Conservation (phyloP, 2,797 vertebrate genomes). For the Peromyscus melanophrys region DNA sequence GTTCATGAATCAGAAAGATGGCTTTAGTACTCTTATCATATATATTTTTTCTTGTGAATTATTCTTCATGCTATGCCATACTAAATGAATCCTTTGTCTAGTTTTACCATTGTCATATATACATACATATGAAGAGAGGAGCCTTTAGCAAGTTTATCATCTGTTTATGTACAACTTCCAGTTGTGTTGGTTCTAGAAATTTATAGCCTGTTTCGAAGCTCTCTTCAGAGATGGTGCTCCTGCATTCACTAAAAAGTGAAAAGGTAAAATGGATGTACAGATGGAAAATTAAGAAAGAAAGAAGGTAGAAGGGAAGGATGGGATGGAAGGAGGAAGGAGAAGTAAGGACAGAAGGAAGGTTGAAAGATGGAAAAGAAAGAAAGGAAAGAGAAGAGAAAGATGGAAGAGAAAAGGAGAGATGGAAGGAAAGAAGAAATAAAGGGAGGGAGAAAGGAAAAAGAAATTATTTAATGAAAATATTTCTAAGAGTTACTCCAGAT, state of each 20-base stretch:
- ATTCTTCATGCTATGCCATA: neutral
- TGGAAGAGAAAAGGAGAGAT: no score
- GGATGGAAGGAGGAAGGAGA: neutral
- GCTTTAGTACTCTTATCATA: neutral
- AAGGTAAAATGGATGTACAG: neutral
- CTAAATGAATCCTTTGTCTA: neutral
- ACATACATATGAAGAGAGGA: neutral
- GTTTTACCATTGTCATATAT: neutral
- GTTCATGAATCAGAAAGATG: conserved; percentile 2
- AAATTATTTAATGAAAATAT: neutral
- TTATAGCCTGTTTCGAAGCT: neutral
- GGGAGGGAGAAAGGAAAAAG: no score
- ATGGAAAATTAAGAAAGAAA: neutral
- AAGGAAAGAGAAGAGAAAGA: neutral
- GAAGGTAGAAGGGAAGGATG: neutral
- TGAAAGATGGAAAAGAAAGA: neutral
- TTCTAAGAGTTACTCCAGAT: neutral
- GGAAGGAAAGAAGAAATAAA: no score
- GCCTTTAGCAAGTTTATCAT: neutral
- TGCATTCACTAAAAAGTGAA: neutral
- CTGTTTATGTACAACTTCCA: neutral
- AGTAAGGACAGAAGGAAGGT: neutral
- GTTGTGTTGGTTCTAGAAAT: neutral
- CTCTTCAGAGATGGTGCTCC: neutral
- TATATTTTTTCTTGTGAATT: neutral